Conservation (phyloP, 2,113 vertebrate species). For the Mastomys natalensis region DNA sequence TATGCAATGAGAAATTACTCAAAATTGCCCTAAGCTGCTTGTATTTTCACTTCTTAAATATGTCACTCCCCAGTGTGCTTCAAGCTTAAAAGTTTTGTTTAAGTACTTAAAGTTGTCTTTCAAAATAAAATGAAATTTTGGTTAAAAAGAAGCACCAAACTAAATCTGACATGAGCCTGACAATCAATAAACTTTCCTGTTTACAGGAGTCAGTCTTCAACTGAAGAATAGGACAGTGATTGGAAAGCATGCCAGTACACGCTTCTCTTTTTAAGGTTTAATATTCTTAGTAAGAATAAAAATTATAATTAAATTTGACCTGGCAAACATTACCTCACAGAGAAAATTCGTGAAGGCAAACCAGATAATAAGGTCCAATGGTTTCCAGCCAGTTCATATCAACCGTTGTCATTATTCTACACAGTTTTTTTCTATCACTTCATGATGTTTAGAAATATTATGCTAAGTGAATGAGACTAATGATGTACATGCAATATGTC, state of each 20-base stretch:
- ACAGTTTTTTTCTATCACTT: conserved; percentile 35
- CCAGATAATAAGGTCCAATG: conserved; percentile 50
- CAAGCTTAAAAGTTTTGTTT: neutral
- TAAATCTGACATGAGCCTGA: neutral
- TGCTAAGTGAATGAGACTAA: conserved; percentile 32
- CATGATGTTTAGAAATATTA: conserved; percentile 47
- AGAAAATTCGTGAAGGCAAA: conserved; percentile 32
- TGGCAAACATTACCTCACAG: conserved; percentile 47
- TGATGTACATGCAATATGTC: conserved; percentile 21
- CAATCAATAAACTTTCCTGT: neutral
- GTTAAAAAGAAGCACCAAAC: neutral
- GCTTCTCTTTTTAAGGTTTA: neutral
- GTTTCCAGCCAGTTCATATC: conserved; percentile 47
- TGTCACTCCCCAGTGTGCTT: neutral
- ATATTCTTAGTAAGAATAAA: conserved; percentile 62
- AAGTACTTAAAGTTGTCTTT: neutral
- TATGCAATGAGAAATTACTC: neutral
- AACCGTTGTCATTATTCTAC: neutral
- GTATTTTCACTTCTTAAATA: conserved; percentile 12
- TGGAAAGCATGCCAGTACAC: neutral
- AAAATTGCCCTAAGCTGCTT: neutral
- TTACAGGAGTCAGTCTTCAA: neutral
- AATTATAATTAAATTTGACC: conserved; percentile 71
- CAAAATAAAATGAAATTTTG: conserved; percentile 31
- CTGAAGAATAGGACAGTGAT: neutral